Evolutionary conservation across 2,113 vertebrate species (phyloP).

Genomic region (Oncorhynchus gorbuscha): DNA sequence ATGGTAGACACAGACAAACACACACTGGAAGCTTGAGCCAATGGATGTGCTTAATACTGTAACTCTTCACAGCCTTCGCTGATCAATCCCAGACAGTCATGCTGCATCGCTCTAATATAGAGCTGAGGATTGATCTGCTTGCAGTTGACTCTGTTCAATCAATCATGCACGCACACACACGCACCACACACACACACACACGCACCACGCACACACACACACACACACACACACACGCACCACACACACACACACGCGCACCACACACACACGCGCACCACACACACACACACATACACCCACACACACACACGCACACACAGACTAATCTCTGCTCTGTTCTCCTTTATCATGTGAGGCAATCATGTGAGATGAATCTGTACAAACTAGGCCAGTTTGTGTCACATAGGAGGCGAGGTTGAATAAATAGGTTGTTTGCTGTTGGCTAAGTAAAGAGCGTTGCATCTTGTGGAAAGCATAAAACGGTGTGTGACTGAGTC

Average conservation of each 20-base stretch:
- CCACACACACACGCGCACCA: constrained; percentile 19
- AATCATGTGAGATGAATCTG: constrained; percentile 39
- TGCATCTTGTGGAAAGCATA: not conserved
- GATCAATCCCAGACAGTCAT: constrained; percentile 1
- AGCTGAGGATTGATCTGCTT: not conserved
- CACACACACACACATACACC: not conserved
- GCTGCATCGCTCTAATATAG: constrained; percentile 2
- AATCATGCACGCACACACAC: not conserved
- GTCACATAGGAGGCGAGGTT: not conserved
- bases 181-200: not conserved
- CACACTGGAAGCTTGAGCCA: not conserved
- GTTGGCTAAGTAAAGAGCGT: not conserved
- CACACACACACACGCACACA: constrained; percentile 34
- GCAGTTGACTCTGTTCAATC: not conserved
- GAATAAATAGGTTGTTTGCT: too few relatives aligned
- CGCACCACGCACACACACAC: not conserved
- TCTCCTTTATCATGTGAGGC: not conserved
- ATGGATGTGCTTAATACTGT: constrained; percentile 25
- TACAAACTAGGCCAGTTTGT: not conserved
- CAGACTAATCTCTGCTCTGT: not conserved
- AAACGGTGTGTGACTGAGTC: not conserved
- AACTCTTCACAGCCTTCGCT: constrained; percentile 27
- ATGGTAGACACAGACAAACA: constrained; percentile 1
- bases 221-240: constrained; percentile 20
- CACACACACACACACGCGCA: not conserved